A percentile compares a stretch with the other conserved stretches of the same genome.
These are phyloP conservation scores for Cranoglanis bouderius DNA, from an alignment of 2,113 vertebrate genomes.

Conservation along the genomic window DNA sequence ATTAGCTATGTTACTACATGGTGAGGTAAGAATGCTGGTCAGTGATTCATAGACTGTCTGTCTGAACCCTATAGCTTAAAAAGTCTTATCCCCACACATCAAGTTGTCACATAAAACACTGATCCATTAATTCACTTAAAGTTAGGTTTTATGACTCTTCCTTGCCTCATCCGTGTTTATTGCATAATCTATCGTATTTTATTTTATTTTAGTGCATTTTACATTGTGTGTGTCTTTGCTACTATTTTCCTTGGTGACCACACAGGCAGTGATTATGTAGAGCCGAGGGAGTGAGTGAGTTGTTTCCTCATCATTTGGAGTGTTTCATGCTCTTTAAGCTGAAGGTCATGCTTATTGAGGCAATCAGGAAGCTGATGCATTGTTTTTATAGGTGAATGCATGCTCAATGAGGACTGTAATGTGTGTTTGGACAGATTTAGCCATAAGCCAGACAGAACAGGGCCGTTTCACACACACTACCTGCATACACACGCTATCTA, in stretches of 20 bases:
- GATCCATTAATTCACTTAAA: constrained; percentile 30
- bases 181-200: not conserved
- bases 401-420: constrained; percentile 45
- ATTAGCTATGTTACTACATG: not conserved
- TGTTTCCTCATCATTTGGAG: constrained; percentile 48
- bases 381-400: constrained; percentile 55
- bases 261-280: constrained; percentile 29
- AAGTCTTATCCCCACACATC: not conserved
- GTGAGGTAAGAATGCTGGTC: not conserved
- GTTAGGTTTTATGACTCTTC: not conserved
- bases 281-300: constrained; percentile 22
- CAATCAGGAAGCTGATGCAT: constrained; percentile 54
- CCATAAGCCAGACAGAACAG: constrained; percentile 22
- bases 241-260: constrained; percentile 12
- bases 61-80: not conserved
- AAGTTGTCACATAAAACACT: constrained; percentile 7
- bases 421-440: constrained; percentile 36
- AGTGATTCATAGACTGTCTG: not conserved
- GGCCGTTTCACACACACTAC: not conserved
- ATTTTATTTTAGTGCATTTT: not conserved
- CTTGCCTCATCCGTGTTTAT: constrained; percentile 1
- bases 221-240: not conserved
- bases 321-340: constrained; percentile 51
- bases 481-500: constrained; percentile 13
- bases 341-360: constrained; percentile 57